Base-by-base conservation (phyloP, 2,113 vertebrate species). In the Falco punctatus region DNA sequence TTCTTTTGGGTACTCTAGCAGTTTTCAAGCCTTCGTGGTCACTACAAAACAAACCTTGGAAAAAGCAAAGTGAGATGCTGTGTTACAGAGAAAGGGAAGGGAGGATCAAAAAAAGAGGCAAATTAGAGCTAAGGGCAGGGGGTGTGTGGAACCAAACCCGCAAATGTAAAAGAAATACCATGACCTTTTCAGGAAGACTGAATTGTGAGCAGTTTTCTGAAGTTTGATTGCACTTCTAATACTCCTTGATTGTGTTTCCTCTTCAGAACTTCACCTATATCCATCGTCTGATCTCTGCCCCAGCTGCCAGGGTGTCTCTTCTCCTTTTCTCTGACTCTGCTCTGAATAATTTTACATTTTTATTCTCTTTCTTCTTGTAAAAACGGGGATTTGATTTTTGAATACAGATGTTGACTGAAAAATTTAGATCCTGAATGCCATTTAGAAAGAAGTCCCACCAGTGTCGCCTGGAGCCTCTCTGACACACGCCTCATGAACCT, bases 241-340 rank as follows among this genome's bases (percentile, higher is more conserved):
- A 24, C 11, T 59, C 26, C 49, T 92, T 1, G 2, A 2, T 8
- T 48, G 33, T 6, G 4, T 85, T 90, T 89, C 42, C 8, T 92
- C 16, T 72, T 72, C 3, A 0, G 35, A 55, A 7, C 24, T 62
- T 54, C 6, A 7, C 1, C 0, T 28, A 7, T 74, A 62, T 26
- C 55, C 67, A 22, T 62, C 62, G 13, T 3, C 74, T 40, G 51
- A 62, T n/a, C 64, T 66, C 42, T 86, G 57, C 64, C 59, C 44
- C 38, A 58, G 48, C 75, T 82, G 15, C 27, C n/a, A 54, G 16
- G 20, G 5, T 15, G 1, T 44, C 48, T 82, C 21, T 55, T 7
- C 33, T 82, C 32, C 33, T 40, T 28, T 6, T 81, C 40, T 26
- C 51, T 52, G 9, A 6, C 20, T 35, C 35, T 42, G 20, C 23